These are phyloP conservation scores for Fundulus diaphanus DNA, from an alignment of 2,797 vertebrate species.

Conservation along the genomic window DNA sequence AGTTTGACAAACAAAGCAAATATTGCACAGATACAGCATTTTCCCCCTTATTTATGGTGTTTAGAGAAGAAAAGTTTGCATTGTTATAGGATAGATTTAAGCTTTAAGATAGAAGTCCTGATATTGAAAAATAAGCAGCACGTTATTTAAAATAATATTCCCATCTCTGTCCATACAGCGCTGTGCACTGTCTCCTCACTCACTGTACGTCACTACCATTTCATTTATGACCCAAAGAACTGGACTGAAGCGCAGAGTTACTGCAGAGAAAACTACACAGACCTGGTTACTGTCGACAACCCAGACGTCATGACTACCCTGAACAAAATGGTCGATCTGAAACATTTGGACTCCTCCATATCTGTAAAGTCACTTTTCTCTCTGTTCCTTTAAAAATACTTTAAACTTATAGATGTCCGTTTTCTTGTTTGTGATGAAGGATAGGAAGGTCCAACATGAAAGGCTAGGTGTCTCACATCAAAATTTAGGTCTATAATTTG, in stretches of 20 bases:
- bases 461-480: too few species aligned
- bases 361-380: constrained; percentile 3
- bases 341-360: not conserved
- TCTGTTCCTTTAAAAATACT: not conserved
- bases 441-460: not conserved
- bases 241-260: constrained; percentile 27
- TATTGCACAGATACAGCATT: not conserved
- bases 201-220: constrained; percentile 7
- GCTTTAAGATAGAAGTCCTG: not conserved
- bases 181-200: constrained; percentile 7
- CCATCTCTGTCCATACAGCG: constrained; percentile 9
- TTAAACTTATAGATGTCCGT: not conserved
- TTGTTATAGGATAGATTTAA: too few species aligned
- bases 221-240: constrained; percentile 24
- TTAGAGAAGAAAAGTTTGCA: too few species aligned
- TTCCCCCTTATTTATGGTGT: too few species aligned
- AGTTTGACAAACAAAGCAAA: not conserved
- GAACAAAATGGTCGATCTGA: not conserved
- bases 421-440: not conserved
- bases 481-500: too few species aligned
- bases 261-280: constrained; percentile 16
- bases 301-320: constrained; percentile 17
- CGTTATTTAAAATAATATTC: not conserved
- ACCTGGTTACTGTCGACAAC: constrained; percentile 44
- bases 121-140: not conserved